phyloP scores from a whole-genome alignment of 1,140 invertebrate genomes.

The Drosophila littoralis region DNA sequence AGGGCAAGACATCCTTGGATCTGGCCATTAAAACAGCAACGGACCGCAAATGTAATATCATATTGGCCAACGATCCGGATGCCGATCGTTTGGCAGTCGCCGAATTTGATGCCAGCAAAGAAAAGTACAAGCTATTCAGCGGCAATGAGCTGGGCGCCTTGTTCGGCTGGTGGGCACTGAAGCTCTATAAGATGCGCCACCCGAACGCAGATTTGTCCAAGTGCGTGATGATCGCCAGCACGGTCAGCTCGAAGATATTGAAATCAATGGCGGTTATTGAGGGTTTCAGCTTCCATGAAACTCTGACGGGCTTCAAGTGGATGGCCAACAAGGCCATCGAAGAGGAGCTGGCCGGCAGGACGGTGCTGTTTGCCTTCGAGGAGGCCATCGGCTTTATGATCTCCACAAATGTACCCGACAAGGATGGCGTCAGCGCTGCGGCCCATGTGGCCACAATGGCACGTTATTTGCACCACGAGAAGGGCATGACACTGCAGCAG shows the following conservation, averaged over 20 bases:
- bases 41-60: slow-evolving; percentile 88
- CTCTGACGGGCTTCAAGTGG: slow-evolving; percentile 99
- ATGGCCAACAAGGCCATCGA: slow-evolving; percentile 96
- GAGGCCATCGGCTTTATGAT: slow-evolving; percentile 98
- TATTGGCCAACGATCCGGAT: slow-evolving; percentile 99
- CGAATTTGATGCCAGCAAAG: slow-evolving; percentile 87
- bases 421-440: slow-evolving; percentile 97
- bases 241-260: slow-evolving; percentile 99
- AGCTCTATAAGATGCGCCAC: slow-evolving; percentile 86
- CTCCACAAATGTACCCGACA: slow-evolving; percentile 93
- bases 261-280: slow-evolving; percentile 91
- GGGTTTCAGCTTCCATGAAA: slow-evolving; percentile 95
- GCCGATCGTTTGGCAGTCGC: slow-evolving; percentile 98
- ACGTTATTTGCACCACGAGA: slow-evolving; percentile 89
- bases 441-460: slow-evolving; percentile 92
- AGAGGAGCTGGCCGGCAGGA: slow-evolving; percentile 88
- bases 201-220: slow-evolving; percentile 85
- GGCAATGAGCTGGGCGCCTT: slow-evolving; percentile 98
- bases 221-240: slow-evolving; percentile 95
- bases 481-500: slow-evolving; percentile 87
- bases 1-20: slow-evolving; percentile 94
- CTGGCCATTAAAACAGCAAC: slow-evolving; percentile 94
- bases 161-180: slow-evolving; percentile 97
- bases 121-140: slow-evolving; percentile 95
- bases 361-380: slow-evolving; percentile 97